Evolutionary conservation across 2,888 invertebrate genomes (phyloP).

Genomic region (Coecobrya sp.): DNA sequence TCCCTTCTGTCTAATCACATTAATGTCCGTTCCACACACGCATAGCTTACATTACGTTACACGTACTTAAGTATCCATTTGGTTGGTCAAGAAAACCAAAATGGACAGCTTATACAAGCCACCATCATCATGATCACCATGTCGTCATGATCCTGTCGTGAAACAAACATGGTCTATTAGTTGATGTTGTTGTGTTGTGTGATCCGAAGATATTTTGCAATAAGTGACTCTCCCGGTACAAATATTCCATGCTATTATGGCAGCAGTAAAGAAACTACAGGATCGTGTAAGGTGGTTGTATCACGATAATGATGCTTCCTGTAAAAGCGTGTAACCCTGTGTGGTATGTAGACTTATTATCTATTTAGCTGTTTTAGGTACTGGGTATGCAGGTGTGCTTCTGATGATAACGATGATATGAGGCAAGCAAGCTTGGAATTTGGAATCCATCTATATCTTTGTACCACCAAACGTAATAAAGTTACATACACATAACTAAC

Average conservation of each 20-base stretch:
- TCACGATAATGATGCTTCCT: slow-evolving; percentile 4
- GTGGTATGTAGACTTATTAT: not conserved
- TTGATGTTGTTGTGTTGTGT: slow-evolving; percentile 8
- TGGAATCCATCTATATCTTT: not conserved
- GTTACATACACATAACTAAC: not conserved
- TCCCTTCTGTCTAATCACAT: not conserved
- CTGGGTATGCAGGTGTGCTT: not conserved
- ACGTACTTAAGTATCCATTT: not conserved
- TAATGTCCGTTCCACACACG: not conserved
- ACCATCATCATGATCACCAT: not conserved
- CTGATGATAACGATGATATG: not conserved
- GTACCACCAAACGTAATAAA: not conserved
- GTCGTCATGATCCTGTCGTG: not conserved
- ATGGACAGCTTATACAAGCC: slow-evolving; percentile 5
- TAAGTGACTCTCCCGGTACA: not conserved
- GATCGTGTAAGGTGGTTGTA: not conserved
- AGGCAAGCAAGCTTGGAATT: not conserved
- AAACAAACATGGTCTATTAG: slow-evolving; percentile 22
- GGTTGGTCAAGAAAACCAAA: slow-evolving; percentile 9
- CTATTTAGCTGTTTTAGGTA: not conserved
- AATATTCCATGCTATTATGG: not conserved
- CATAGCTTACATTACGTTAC: not conserved
- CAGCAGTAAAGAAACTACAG: not conserved
- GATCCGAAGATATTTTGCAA: not conserved
- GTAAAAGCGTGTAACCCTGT: not conserved